Conservation (phyloP, 1,140 invertebrate species). For the Riptortus pedestris region DNA sequence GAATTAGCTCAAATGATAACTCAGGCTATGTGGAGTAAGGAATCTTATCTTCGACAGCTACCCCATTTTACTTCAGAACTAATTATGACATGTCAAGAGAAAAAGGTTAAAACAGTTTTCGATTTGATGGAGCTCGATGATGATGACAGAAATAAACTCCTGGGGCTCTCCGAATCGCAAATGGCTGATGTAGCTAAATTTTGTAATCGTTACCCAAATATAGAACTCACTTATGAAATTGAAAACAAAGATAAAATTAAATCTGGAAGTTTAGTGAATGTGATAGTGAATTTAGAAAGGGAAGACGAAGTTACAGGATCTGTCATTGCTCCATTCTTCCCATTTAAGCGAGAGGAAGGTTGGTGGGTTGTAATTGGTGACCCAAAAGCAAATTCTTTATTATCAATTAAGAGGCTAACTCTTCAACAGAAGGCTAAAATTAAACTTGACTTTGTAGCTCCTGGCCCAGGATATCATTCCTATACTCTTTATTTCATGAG, state of each 20-base stretch:
- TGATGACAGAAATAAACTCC: constrained; percentile 72
- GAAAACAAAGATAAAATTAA: constrained; percentile 66
- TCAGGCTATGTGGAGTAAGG: constrained; percentile 99
- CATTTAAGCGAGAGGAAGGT: constrained; percentile 94
- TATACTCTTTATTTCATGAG: constrained; percentile 98
- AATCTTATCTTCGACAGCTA: constrained; percentile 92
- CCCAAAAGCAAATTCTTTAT: constrained; percentile 81
- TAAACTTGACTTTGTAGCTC: constrained; percentile 90
- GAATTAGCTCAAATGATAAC: constrained; percentile 99
- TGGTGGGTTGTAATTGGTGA: constrained; percentile 99
- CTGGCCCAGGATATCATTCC: constrained; percentile 67
- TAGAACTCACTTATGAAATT: constrained; percentile 91
- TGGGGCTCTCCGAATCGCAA: constrained; percentile 74
- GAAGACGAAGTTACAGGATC: constrained; percentile 95
- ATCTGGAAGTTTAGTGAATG: constrained; percentile 72
- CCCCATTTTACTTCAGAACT: constrained; percentile 89
- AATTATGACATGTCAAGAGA: constrained; percentile 63
- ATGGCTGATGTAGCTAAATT: constrained; percentile 96
- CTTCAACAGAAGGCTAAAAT: constrained; percentile 89
- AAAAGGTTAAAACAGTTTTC: constrained; percentile 88
- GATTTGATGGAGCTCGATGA: constrained; percentile 98
- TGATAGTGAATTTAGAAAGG: constrained; percentile 84
- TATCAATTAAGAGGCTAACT: constrained; percentile 92
- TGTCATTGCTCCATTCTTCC: constrained; percentile 96
- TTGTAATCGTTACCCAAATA: constrained; percentile 98